A percentile compares a stretch with the other conserved stretches of the same genome.
Evolutionary conservation across 1,140 invertebrate genomes (phyloP).

Genomic region (Lerema accius): DNA sequence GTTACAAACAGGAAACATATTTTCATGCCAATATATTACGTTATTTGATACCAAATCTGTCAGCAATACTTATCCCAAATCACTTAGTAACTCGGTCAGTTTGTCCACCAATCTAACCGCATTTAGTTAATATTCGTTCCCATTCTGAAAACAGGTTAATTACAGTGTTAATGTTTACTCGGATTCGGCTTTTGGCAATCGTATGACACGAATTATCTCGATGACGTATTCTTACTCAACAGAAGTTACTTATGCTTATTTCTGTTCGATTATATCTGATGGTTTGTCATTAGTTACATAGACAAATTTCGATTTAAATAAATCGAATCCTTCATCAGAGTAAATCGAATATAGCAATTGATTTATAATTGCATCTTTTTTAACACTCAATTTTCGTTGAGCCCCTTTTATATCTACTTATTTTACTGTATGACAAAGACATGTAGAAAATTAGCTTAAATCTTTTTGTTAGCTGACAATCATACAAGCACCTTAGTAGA

Average conservation of each 20-base stretch:
- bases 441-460: neutral
- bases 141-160: slow-evolving; percentile 28
- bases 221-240: slow-evolving; percentile 13
- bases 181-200: slow-evolving; percentile 1
- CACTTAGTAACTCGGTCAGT: slow-evolving; percentile 13
- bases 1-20: too few species aligned
- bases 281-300: too few species aligned
- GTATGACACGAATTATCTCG: slow-evolving; percentile 23
- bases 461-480: neutral
- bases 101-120: slow-evolving; percentile 16
- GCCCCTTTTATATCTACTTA: neutral
- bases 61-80: slow-evolving; percentile 17
- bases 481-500: neutral
- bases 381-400: too few species aligned
- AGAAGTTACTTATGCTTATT: too few species aligned
- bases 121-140: slow-evolving; percentile 26
- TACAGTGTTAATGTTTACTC: slow-evolving; percentile 8
- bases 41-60: slow-evolving; percentile 1
- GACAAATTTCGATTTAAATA: too few species aligned
- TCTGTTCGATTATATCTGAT: too few species aligned
- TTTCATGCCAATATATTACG: neutral
- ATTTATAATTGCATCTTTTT: too few species aligned
- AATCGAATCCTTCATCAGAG: too few species aligned
- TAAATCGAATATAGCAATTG: too few species aligned
- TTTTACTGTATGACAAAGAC: neutral